Percentiles rank a stretch among this genome's conserved stretches.
Evolutionary conservation across 2,113 vertebrate genomes (phyloP).

Genomic region (Leiothrix lutea): DNA sequence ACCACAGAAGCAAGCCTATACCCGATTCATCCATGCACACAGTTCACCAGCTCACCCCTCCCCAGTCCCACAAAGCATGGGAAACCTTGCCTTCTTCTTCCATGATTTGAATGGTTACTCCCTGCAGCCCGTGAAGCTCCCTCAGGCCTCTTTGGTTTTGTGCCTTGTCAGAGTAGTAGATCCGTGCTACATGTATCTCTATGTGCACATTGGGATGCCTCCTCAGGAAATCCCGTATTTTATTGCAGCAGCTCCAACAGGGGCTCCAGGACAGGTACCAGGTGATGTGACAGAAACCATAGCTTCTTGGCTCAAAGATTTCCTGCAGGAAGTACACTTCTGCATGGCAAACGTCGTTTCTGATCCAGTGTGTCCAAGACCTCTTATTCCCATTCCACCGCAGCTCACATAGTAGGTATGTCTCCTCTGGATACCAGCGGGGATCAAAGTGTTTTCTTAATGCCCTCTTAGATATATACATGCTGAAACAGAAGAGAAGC

Average conservation of each 20-base stretch:
- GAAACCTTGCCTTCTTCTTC: neutral
- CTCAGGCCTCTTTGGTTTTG: fast-evolving
- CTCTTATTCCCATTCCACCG: fast-evolving
- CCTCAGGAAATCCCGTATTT: neutral
- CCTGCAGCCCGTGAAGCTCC: fast-evolving
- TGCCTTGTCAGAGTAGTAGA: fast-evolving
- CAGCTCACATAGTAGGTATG: neutral
- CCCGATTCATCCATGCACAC: neutral
- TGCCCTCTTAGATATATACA: neutral
- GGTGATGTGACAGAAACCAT: neutral
- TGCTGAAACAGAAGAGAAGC: constrained; percentile 5
- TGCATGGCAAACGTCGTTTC: fast-evolving
- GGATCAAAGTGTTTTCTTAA: neutral
- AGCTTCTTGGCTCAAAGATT: neutral
- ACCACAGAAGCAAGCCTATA: neutral
- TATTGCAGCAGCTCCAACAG: fast-evolving
- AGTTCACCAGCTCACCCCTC: neutral
- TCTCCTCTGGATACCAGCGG: fast-evolving
- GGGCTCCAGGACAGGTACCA: constrained; percentile 29
- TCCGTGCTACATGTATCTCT: fast-evolving
- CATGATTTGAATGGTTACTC: neutral
- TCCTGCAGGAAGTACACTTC: neutral
- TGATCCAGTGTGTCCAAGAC: neutral
- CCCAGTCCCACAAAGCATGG: neutral
- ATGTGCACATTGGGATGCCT: neutral